Base-by-base conservation (phyloP, 30 jellyfish, hydroid and myxozoan species). In the Rhopilema esculentum region DNA sequence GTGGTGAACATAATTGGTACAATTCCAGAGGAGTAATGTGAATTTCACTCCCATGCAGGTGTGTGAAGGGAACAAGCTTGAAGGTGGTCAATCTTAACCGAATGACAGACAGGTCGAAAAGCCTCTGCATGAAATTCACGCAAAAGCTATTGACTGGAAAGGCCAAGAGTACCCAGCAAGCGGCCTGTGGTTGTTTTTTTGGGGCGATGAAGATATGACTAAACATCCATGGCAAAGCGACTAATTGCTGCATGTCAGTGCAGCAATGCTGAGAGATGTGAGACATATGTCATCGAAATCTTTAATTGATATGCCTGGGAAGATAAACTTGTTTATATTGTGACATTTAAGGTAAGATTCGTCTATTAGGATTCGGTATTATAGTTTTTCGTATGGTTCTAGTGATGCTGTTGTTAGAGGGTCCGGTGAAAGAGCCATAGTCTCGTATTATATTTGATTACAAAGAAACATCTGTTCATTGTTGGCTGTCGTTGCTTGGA, bases 1-100 rank as follows among this genome's bases (percentile, higher is more conserved):
- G 70, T 49, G 80, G 89, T 40, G 32, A 18, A 26, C 52, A 27
- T 79, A 79, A 79, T 79, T 79, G 72, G 26, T 30, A 6, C 50
- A 24, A 79, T 63, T 27, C 89, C 61, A 79, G 83, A 23, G 83
- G 48, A 66, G 20, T 82, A 69, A 66, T 33, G 91, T 49, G 83
- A 74, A 4, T 63, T 62, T 30, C 49, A n/a, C 27, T 49, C 26
- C 50, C 69, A 66, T 66, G 91, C 83, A 81, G 91, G 83, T 81
- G 83, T 32, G 26, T 25, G 20, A n/a, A 40, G 72, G 8, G 6
- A 68, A 72, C 28, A 6, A 31, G 83, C 24, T 9, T 18, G 23
- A 8, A 26, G 49, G 28, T n/a, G 49, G 23, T 67, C 78, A n/a
- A 20, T 67, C 31, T 48, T 20, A 67, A 24, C 31, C 16, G 7